Base-by-base conservation (phyloP, 2,113 vertebrate species). In the Austrofundulus limnaeus region DNA sequence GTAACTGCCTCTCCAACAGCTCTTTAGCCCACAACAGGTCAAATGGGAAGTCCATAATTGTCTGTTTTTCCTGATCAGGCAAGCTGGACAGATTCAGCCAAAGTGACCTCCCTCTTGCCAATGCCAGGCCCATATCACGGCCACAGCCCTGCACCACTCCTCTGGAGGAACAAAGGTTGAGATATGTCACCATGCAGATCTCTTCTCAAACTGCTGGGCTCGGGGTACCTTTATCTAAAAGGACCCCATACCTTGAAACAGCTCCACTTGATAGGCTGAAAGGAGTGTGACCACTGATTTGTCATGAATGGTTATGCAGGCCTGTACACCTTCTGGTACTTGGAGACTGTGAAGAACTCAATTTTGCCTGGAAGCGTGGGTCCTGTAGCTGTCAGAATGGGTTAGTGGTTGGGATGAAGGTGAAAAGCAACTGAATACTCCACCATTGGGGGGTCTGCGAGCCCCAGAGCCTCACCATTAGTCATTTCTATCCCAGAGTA, bases 71-170 rank as follows among this genome's bases (percentile, higher is more conserved):
- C 2, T 61, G 58, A 31, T 47, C 14, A 17, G 8, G 31, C 15
- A 37, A 24, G 37, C 47, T 61, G 59, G 20, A 49, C 43, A 49
- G 14, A 31, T 37, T 49, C 10, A 61, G 37, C 16, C 20, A 43
- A 43, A n/a, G 41, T 2, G 15, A 61, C n/a, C n/a, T n/a, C n/a
- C n/a, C n/a, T n/a, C n/a, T n/a, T n/a, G n/a, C n/a, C n/a, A n/a
- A n/a, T n/a, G n/a, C n/a, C n/a, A n/a, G 28, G 58, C 19, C 43
- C 58, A 48, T 38, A 19, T 48, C 13, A 23, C 3, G 45, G 45
- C 20, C 31, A 61, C 59, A 25, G 46, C 31, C 31, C 37, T 49
- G 46, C 28, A 61, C 45, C 16, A 34, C 34, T 23, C 12, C 46
- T 11, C 11, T 25, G 23, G 37, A 51, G 31, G 51, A n/a, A 16